phyloP scores from a whole-genome alignment of 2,888 invertebrate genomes.

The Tryphoninae sp. region DNA sequence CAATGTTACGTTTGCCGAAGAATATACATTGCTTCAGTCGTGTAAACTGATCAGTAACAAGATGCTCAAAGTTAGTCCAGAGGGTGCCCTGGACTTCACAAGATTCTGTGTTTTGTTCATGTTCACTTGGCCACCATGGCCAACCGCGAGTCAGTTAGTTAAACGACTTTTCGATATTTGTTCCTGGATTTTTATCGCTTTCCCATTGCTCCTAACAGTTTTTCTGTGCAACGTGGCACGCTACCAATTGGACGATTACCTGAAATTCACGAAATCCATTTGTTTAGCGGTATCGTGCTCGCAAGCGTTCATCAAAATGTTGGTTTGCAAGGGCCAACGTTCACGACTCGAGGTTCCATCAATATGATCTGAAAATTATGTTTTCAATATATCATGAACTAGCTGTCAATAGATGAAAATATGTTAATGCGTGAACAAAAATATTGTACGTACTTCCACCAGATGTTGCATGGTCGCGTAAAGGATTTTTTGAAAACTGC shows the following conservation, averaged over 20 bases:
- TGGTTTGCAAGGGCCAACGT: constrained; percentile 52
- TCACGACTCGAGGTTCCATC: constrained; percentile 50
- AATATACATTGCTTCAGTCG: neutral
- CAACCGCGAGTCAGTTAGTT: constrained; percentile 35
- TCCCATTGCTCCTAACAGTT: constrained; percentile 59
- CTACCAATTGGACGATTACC: constrained; percentile 63
- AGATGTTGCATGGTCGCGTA: constrained; percentile 58
- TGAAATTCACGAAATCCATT: constrained; percentile 66
- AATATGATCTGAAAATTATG: neutral
- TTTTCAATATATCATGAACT: neutral
- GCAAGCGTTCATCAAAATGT: constrained; percentile 62
- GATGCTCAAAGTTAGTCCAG: constrained; percentile 46
- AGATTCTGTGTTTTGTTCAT: constrained; percentile 42
- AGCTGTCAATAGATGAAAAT: neutral
- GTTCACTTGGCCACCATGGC: constrained; percentile 67
- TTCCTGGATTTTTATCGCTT: constrained; percentile 66
- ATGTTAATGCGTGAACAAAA: neutral
- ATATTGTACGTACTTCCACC: neutral
- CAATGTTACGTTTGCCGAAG: neutral
- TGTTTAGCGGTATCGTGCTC: constrained; percentile 67
- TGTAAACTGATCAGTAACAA: neutral
- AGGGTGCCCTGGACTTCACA: constrained; percentile 52
- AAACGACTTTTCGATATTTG: constrained; percentile 62
- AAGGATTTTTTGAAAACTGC: constrained; percentile 53
- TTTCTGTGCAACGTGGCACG: constrained; percentile 66